Evolutionary conservation across 2,113 vertebrate species (phyloP), one percentile per base, ranked within the genome.

Genomic region (Phaethon lepturus): DNA sequence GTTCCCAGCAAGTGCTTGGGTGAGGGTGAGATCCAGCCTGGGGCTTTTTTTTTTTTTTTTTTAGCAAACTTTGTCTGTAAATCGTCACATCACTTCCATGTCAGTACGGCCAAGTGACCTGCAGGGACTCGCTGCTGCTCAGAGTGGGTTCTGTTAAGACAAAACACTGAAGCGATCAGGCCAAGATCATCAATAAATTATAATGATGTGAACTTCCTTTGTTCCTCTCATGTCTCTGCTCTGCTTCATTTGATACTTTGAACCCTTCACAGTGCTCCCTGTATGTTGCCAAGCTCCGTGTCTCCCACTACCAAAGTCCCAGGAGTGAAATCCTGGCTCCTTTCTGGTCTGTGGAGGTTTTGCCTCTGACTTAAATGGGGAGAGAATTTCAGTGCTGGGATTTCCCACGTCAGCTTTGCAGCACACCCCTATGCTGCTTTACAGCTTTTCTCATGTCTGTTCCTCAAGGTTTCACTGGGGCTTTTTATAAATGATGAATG

Each of bases 111-210:
- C 56, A 2, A 88, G 86, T 62, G 97, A 80, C 7, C 29, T 33
- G 71, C 84, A 76, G 91, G 91, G 73, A 28, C 62, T 83, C 2
- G 0, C 69, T 68, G 73, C 75, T 80, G 62, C 72, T 69, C 49
- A 0, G 72, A 35, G 67, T 73, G 52, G 67, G 26, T 29, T 86
- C 77, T 66, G 38, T 50, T 74, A 75, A 86, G 84, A 82, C 73
- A 82, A 74, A 93, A 90, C 87, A 8, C 81, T 47, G 75, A 68
- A 85, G 93, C 4, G 10, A 88, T 94, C 71, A 49, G 88, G 78
- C 92, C 90, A 88, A 94, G 90, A 71, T 80, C 87, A 84, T 97
- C 88, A 92, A 96, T 96, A 91, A 97, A 95, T 96, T 79, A 96
- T 71, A 73, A 83, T 7, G 89, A 89, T 5, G 11, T 87, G 95